Evolutionary conservation across 2,797 vertebrate genomes (phyloP), one percentile per base, ranked within the genome.

Genomic region (Cirrhinus molitorella): DNA sequence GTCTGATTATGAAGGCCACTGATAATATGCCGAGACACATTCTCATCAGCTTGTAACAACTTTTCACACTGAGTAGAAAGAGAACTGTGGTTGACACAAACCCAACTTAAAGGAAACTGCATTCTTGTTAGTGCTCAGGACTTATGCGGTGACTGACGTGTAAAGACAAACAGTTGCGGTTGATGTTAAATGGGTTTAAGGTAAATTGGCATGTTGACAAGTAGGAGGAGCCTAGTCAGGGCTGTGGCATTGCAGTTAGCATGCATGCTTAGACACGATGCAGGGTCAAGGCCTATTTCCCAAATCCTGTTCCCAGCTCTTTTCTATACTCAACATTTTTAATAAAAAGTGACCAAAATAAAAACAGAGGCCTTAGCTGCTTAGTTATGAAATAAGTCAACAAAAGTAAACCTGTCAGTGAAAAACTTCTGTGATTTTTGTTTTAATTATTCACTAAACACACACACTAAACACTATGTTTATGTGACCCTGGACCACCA

Each of bases 91-190:
- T 67, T 49, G 31, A 16, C 55, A 47, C 80, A 81, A 61, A 51
- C 45, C 70, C 11, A 4, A 53, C 19, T 65, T 73, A 73, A 65
- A 73, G 43, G 55, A 63, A 81, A 73, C 28, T 55, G 34, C 21
- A 28, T 80, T 68, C 78, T 25, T 70, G 23, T 57, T 25, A 57
- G 51, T 1, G 0, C 9, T 63, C 28, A 25, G 19, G 65, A 51
- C 43, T 5, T 28, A 8, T 37, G 68, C 1, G 28, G 53, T 34
- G 53, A 72, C 13, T 71, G 65, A 57, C 4, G 14, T 47, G 23
- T 63, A 65, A 40, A 55, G 9, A 72, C 23, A 28, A 6, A 72
- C 13, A 25, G 47, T 59, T 72, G 79, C 40, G 5, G 79, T 47
- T 72, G 1, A n/a, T 72, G 43, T 47, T 51, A 49, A 34, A 73